Evolutionary conservation across 2,888 invertebrate species (phyloP).

Genomic region (Pediacus dermestoides): DNA sequence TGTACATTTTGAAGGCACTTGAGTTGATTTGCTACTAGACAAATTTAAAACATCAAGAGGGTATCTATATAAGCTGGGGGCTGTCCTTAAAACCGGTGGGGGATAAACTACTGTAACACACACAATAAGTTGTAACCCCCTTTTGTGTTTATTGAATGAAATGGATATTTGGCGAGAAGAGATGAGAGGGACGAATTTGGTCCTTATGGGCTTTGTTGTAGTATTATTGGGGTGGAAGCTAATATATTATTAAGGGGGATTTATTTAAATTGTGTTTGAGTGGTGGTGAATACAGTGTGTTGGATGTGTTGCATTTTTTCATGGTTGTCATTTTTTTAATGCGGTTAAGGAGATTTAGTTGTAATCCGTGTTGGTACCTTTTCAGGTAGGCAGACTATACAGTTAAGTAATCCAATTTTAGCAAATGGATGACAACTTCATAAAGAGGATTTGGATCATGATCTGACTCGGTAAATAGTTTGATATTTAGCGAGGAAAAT

Average conservation of each 20-base stretch:
- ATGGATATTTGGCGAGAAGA: conserved; percentile 41
- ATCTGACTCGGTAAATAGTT: no score
- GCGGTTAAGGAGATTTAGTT: conserved; percentile 38
- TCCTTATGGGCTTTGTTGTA: conserved; percentile 28
- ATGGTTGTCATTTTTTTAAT: conserved; percentile 47
- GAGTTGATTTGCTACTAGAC: conserved; percentile 43
- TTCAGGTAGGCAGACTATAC: conserved; percentile 2
- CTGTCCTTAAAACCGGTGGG: conserved; percentile 45
- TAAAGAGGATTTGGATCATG: no score
- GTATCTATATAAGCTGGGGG: conserved; percentile 42
- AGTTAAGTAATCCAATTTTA: conserved; percentile 5
- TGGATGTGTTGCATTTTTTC: conserved; percentile 45
- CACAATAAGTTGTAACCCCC: conserved; percentile 47
- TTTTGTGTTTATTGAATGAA: conserved; percentile 46
- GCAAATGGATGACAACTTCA: no score
- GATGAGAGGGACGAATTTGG: conserved; percentile 35
- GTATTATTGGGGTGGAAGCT: conserved; percentile 23
- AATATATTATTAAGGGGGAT: conserved; percentile 28
- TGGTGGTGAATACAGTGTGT: no score
- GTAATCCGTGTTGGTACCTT: conserved; percentile 14
- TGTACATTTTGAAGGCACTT: conserved; percentile 35
- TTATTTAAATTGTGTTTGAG: conserved; percentile 29
- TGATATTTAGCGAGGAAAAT: no score
- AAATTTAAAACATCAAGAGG: conserved; percentile 41
- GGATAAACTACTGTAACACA: conserved; percentile 35